Percentiles rank a stretch among this genome's conserved stretches.
phyloP scores from a whole-genome alignment of 2,888 invertebrate species.

The Zaprionus obscuricornis region DNA sequence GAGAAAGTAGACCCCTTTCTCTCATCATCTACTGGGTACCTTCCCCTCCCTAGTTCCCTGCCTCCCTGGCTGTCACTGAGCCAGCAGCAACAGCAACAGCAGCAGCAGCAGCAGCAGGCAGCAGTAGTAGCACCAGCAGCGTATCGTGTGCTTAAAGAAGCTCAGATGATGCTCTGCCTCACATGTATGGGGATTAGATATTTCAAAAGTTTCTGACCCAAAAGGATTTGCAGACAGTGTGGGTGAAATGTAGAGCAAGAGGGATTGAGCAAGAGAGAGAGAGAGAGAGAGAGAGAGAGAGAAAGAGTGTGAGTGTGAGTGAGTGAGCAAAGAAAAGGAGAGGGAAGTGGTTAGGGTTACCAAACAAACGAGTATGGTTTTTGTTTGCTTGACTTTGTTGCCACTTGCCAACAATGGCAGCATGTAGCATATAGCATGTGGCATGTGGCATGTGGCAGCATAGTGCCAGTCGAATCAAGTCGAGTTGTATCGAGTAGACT shows the following conservation, averaged over 20 bases:
- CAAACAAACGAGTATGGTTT: slow-evolving; percentile 53
- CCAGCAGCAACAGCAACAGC: neutral
- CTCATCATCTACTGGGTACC: too few relatives aligned
- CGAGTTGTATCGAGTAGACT: too few relatives aligned
- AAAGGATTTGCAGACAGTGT: slow-evolving; percentile 62
- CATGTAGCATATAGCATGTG: slow-evolving; percentile 30
- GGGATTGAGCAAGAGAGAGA: neutral
- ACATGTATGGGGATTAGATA: slow-evolving; percentile 65
- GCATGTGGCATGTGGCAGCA: slow-evolving; percentile 58
- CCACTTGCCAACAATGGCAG: slow-evolving; percentile 70
- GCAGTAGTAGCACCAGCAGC: slow-evolving; percentile 1
- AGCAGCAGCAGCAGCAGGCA: too few relatives aligned
- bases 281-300: neutral
- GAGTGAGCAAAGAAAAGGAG: too few relatives aligned
- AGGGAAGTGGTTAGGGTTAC: slow-evolving; percentile 21
- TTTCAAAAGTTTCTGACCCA: slow-evolving; percentile 78
- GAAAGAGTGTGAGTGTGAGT: slow-evolving; percentile 4
- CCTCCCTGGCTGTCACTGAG: neutral
- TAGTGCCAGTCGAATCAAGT: slow-evolving; percentile 28
- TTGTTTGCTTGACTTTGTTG: slow-evolving; percentile 75
- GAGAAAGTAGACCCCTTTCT: neutral
- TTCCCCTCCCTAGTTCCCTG: neutral
- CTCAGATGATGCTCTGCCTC: slow-evolving; percentile 40
- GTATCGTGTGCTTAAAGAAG: slow-evolving; percentile 51
- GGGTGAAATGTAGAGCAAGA: neutral